These are phyloP conservation scores for Dallia pectoralis DNA, from an alignment of 2,797 vertebrate species.

Conservation along the genomic window DNA sequence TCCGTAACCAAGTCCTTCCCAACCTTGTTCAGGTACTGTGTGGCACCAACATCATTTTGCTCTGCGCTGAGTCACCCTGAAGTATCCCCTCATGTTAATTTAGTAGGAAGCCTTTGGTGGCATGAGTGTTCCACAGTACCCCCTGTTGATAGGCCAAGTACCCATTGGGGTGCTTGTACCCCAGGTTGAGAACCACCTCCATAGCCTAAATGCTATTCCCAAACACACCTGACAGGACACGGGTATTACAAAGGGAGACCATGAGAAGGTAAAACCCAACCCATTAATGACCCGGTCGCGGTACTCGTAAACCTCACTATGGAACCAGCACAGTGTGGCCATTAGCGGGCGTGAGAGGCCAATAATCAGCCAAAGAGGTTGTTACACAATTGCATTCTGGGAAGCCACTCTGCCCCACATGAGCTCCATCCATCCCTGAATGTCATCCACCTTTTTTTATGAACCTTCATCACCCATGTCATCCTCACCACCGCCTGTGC, in stretches of 20 bases:
- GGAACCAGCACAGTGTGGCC: neutral
- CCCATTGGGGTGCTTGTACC: no score
- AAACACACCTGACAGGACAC: neutral
- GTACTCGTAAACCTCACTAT: neutral
- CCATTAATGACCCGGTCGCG: neutral
- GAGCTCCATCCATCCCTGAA: neutral
- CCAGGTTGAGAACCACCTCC: no score
- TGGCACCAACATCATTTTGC: no score
- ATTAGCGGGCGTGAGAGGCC: neutral
- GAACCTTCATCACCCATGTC: neutral
- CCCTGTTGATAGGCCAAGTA: no score
- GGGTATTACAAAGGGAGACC: neutral
- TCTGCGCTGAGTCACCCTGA: no score
- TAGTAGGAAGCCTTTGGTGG: no score
- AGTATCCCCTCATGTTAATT: no score
- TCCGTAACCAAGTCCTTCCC: neutral
- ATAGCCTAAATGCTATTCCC: neutral
- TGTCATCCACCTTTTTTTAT: neutral
- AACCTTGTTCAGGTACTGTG: no score
- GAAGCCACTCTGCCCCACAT: neutral
- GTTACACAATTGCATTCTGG: conserved; percentile 10
- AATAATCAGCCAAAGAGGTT: conserved; percentile 16
- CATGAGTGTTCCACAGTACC: no score
- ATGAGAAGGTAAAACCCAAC: conserved; percentile 12
- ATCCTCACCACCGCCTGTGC: neutral